Evolutionary conservation across 2,113 vertebrate species (phyloP).

Genomic region (Telmatochromis sp.): DNA sequence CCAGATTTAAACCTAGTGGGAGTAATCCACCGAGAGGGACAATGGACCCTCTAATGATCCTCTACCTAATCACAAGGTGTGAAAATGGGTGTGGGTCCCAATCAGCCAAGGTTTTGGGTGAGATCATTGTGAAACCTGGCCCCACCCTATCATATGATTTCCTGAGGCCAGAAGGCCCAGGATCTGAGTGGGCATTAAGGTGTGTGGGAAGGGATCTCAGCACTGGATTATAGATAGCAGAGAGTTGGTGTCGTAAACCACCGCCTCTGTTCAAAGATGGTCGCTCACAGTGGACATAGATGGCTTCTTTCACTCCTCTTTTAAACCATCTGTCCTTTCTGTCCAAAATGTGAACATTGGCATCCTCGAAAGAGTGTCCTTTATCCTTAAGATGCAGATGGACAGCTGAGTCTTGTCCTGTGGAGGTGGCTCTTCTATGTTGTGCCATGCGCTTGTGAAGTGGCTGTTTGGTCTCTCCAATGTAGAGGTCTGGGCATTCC

Average conservation of each 20-base stretch:
- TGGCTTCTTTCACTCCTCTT: not conserved
- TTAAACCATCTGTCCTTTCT: fast-evolving
- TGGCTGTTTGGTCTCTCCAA: no score
- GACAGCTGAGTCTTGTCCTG: fast-evolving
- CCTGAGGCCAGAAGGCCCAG: not conserved
- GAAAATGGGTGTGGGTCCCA: not conserved
- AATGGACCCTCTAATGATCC: not conserved
- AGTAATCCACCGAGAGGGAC: not conserved
- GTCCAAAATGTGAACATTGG: no score
- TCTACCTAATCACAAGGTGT: not conserved
- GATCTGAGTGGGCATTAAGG: not conserved
- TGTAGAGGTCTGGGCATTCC: no score
- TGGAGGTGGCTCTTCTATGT: no score
- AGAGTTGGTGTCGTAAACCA: fast-evolving
- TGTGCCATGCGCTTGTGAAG: no score
- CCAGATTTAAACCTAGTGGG: not conserved
- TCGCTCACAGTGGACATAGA: not conserved
- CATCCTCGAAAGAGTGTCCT: fast-evolving
- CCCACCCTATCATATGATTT: not conserved
- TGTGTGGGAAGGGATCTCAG: fast-evolving
- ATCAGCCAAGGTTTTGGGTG: not conserved
- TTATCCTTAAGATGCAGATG: fast-evolving
- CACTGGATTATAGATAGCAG: not conserved
- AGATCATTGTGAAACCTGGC: not conserved
- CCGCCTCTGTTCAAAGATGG: fast-evolving